Evolutionary conservation across 2,888 invertebrate species (phyloP).

Genomic region (Chironomus riparius): DNA sequence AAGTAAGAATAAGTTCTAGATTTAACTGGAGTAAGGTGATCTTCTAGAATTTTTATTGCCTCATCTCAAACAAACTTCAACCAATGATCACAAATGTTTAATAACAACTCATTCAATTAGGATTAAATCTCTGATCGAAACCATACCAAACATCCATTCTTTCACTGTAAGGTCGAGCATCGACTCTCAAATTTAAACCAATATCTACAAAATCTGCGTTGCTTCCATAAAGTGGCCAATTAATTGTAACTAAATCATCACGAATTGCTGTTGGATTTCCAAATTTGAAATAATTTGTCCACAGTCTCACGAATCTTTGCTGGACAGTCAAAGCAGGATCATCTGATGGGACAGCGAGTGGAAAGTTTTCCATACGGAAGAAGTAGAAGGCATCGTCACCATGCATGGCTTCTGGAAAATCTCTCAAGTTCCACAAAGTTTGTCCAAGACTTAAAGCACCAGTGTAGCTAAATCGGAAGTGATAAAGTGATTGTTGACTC

Average conservation of each 20-base stretch:
- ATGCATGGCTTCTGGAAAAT: slow-evolving; percentile 11
- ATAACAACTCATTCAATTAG: background rate
- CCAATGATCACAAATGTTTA: background rate
- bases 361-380: background rate
- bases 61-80: too few relatives aligned
- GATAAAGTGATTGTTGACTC: slow-evolving; percentile 6
- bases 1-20: too few relatives aligned
- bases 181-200: background rate
- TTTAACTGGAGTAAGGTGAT: too few relatives aligned
- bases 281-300: slow-evolving; percentile 15
- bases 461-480: slow-evolving; percentile 7
- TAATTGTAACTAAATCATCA: background rate
- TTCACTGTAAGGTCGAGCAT: background rate
- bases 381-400: slow-evolving; percentile 17
- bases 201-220: slow-evolving; percentile 3
- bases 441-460: slow-evolving; percentile 5
- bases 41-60: too few relatives aligned
- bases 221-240: background rate
- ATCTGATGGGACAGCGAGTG: background rate
- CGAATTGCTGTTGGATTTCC: slow-evolving; percentile 5
- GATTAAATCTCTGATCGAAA: slow-evolving; percentile 11
- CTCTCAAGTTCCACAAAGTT: background rate
- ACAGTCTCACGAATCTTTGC: background rate
- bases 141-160: slow-evolving; percentile 5
- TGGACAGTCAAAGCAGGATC: background rate